Conservation (phyloP, 1,140 invertebrate genomes). For the Halyomorpha halys region DNA sequence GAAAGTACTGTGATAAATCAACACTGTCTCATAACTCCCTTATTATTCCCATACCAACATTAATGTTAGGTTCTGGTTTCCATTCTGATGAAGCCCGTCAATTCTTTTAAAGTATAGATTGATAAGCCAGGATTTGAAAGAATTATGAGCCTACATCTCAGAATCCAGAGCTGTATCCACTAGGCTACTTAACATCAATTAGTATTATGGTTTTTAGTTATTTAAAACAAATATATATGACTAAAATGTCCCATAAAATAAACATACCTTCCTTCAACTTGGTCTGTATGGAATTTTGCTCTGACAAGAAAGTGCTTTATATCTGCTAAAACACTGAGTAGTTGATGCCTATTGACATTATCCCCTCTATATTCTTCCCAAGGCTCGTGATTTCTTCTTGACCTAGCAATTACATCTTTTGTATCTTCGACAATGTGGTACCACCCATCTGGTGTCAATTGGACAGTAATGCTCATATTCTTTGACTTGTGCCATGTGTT, state of each 20-base stretch:
- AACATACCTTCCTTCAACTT: conserved; percentile 69
- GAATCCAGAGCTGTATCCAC: no score
- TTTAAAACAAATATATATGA: no score
- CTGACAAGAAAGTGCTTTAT: conserved; percentile 72
- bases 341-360: conserved; percentile 58
- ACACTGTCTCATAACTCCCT: no score
- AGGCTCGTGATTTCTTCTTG: conserved; percentile 26
- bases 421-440: conserved; percentile 54
- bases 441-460: conserved; percentile 60
- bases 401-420: conserved; percentile 45
- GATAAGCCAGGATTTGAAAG: no score
- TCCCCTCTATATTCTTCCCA: conserved; percentile 46
- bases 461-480: conserved; percentile 47
- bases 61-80: no score
- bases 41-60: no score
- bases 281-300: conserved; percentile 87
- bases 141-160: no score
- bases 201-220: no score
- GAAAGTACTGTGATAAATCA: no score
- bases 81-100: no score
- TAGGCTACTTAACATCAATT: no score
- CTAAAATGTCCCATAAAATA: neutral
- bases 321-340: conserved; percentile 73
- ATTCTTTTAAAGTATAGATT: no score
- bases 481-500: conserved; percentile 51